phyloP scores from a whole-genome alignment of 2,113 vertebrate genomes.

The Gobio gobio region DNA sequence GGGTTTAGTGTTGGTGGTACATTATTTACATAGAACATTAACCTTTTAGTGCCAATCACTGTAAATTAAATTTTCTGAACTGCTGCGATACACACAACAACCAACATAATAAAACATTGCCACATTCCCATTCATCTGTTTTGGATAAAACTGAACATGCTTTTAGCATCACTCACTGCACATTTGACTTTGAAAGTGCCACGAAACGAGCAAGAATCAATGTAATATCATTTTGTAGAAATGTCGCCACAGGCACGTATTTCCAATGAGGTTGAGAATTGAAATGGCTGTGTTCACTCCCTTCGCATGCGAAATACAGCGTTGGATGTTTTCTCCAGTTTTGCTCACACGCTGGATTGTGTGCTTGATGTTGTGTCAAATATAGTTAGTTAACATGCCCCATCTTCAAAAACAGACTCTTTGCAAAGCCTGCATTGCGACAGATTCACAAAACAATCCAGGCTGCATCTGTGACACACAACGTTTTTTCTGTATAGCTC shows the following conservation, averaged over 20 bases:
- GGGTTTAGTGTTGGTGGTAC: not conserved
- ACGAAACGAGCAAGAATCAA: not conserved
- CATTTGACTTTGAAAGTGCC: not conserved
- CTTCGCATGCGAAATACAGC: not conserved
- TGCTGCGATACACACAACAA: too few species aligned
- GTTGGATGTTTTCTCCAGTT: constrained; percentile 2
- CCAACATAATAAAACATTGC: not conserved
- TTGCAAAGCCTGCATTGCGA: not conserved
- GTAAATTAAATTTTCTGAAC: too few species aligned
- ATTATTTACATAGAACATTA: too few species aligned
- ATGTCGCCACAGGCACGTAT: not conserved
- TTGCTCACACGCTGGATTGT: not conserved
- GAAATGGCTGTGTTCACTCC: not conserved
- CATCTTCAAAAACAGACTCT: not conserved
- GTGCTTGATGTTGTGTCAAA: not conserved
- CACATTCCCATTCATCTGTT: not conserved
- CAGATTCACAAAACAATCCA: constrained; percentile 9
- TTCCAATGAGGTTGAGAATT: not conserved
- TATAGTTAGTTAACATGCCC: not conserved
- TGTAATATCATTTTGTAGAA: not conserved
- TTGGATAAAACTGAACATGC: not conserved
- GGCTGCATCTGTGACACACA: not conserved
- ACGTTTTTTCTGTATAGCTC: not conserved
- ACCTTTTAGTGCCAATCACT: too few species aligned
- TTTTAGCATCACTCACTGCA: not conserved